Evolutionary conservation across 2,888 invertebrate genomes (phyloP).

Genomic region (Arctia plantaginis): DNA sequence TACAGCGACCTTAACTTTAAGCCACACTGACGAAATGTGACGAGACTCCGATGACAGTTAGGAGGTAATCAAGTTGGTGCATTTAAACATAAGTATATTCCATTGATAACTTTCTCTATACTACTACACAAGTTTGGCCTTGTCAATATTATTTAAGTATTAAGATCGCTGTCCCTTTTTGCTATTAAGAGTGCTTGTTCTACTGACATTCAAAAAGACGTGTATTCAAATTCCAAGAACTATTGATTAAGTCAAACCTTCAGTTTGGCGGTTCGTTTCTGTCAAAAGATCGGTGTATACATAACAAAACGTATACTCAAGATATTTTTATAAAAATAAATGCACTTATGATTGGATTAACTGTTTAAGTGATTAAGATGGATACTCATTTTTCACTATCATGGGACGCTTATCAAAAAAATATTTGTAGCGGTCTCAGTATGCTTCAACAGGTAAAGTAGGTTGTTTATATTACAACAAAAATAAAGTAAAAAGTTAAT

Average conservation of each 20-base stretch:
- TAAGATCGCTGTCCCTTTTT: too few relatives aligned
- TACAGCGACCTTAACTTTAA: too few relatives aligned
- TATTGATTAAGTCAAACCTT: neutral
- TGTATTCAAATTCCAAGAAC: neutral
- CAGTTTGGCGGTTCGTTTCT: neutral
- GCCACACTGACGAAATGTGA: too few relatives aligned
- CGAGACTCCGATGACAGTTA: too few relatives aligned
- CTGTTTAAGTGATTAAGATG: neutral
- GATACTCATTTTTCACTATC: conserved; percentile 58
- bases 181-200: neutral
- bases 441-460: conserved; percentile 68
- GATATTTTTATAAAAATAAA: neutral
- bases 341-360: neutral
- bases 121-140: too few relatives aligned
- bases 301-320: neutral
- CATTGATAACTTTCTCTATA: too few relatives aligned
- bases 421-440: conserved; percentile 72
- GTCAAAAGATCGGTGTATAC: neutral
- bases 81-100: too few relatives aligned
- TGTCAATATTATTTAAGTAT: too few relatives aligned
- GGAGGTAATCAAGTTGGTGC: too few relatives aligned
- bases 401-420: conserved; percentile 70
- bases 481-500: neutral
- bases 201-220: neutral
- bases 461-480: conserved; percentile 3